Conservation (phyloP, 2,797 vertebrate species). For the Poeciliopsis paucimaculata region DNA sequence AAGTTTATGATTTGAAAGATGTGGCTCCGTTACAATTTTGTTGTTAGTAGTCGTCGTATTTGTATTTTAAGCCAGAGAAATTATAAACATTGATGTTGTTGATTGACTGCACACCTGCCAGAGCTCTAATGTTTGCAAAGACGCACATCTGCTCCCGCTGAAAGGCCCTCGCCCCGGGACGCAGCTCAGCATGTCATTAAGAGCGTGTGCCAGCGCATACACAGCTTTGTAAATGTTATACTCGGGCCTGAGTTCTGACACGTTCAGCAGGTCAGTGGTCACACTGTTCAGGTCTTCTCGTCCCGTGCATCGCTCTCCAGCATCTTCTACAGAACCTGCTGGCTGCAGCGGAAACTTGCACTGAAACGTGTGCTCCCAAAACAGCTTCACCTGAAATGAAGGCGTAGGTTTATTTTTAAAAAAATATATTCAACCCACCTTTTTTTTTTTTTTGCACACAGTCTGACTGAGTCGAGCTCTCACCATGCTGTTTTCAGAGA, state of each 20-base stretch:
- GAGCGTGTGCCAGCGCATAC: conserved; percentile 74
- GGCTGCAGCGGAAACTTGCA: conserved; percentile 50
- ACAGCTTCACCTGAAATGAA: conserved; percentile 48
- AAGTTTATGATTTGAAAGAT: background rate
- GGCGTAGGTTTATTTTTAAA: background rate
- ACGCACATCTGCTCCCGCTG: conserved; percentile 61
- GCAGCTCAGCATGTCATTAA: conserved; percentile 68
- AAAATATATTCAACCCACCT: background rate
- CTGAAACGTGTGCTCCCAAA: conserved; percentile 67
- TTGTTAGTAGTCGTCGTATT: background rate
- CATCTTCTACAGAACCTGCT: conserved; percentile 27
- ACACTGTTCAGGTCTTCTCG: conserved; percentile 45
- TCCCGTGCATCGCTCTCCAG: conserved; percentile 56
- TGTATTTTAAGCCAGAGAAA: background rate
- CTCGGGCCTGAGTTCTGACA: conserved; percentile 57
- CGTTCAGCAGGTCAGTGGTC: conserved; percentile 60
- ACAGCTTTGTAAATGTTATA: conserved; percentile 76
- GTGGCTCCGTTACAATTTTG: background rate
- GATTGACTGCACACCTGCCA: conserved; percentile 70
- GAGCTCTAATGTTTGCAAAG: conserved; percentile 60
- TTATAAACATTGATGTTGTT: background rate
- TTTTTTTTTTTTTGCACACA: too few species aligned
- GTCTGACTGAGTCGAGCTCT: background rate
- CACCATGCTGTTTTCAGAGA: conserved; percentile 47
- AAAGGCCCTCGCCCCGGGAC: conserved; percentile 68